Evolutionary conservation across 2,797 vertebrate species (phyloP), one percentile per base, ranked within the genome.

Genomic region (Falco cherrug): DNA sequence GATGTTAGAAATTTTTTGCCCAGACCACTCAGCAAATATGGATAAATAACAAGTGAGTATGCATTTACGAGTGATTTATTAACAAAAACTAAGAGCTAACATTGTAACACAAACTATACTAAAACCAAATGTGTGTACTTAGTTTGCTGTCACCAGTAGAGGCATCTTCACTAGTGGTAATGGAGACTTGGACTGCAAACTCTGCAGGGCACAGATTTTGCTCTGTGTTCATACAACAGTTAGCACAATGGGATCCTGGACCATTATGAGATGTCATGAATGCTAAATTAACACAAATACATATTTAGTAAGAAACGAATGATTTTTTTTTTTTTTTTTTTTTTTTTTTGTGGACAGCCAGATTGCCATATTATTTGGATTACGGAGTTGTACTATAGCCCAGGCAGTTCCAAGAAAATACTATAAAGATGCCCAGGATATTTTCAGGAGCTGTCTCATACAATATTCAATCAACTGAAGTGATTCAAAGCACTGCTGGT

Each of bases 231-330:
- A 35, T 60, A 81, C 79, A 61, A 64, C 89, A 80, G 85, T 90
- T 89, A 92, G 69, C 87, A 93, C 95, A 87, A 93, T 19, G 51
- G 91, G 94, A 93, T 84, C 85, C 85, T 28, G 80, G 47, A 47
- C 94, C 56, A 29, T 94, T 94, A 95, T 45, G 91, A 48, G 95
- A 79, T 86, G 87, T 65, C 95, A 70, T 69, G 87, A 94, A 94
- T 93, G 79, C 87, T 88, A 87, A 94, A 95, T 96, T 94, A 91
- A 84, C 91, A 84, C 77, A 90, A 94, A 95, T 91, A 93, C 79
- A 76, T 96, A 93, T 95, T 93, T 91, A 96, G 95, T 31, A 95
- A 95, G 80, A 77, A 95, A 83, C 54, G 94, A 93, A 87, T 89
- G 92, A 94, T 41, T 41, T 41, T 41, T 13, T 41, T 41, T 13